Evolutionary conservation across 2,888 invertebrate species (phyloP).

Genomic region (Osmoderma eremita): DNA sequence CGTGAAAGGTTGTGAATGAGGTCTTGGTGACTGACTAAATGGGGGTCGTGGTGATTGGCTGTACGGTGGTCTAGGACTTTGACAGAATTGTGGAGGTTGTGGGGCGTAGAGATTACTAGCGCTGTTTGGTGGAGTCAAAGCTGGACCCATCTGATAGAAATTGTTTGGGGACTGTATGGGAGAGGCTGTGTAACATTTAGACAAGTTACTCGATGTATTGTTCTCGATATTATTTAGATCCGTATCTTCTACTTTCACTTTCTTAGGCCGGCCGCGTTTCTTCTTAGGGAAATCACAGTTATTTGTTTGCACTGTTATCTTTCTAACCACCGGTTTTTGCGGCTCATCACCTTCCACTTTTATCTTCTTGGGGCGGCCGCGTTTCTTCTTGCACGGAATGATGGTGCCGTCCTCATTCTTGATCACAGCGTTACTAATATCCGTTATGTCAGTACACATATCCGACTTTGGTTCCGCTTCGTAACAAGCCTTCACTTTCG

Average conservation of each 20-base stretch:
- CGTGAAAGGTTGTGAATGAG: constrained; percentile 68
- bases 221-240: constrained; percentile 53
- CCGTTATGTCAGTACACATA: constrained; percentile 62
- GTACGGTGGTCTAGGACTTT: constrained; percentile 59
- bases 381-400: constrained; percentile 84
- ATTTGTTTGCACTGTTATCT: constrained; percentile 60
- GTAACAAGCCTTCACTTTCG: constrained; percentile 73
- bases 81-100: constrained; percentile 58
- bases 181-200: constrained; percentile 65
- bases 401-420: constrained; percentile 72
- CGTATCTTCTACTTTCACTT: constrained; percentile 68
- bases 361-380: constrained; percentile 90
- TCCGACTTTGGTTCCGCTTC: constrained; percentile 68
- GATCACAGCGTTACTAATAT: constrained; percentile 65
- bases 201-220: constrained; percentile 63
- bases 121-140: constrained; percentile 61
- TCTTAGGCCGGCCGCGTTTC: constrained; percentile 88
- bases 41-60: constrained; percentile 57
- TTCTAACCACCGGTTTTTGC: constrained; percentile 64
- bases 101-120: constrained; percentile 59
- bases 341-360: constrained; percentile 75
- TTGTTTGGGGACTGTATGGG: constrained; percentile 66
- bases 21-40: constrained; percentile 59
- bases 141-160: constrained; percentile 63
- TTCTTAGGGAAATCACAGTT: constrained; percentile 80